Evolutionary conservation across 35 echinoderm and acorn worm species (phyloP).

Genomic region (Anneissia japonica): DNA sequence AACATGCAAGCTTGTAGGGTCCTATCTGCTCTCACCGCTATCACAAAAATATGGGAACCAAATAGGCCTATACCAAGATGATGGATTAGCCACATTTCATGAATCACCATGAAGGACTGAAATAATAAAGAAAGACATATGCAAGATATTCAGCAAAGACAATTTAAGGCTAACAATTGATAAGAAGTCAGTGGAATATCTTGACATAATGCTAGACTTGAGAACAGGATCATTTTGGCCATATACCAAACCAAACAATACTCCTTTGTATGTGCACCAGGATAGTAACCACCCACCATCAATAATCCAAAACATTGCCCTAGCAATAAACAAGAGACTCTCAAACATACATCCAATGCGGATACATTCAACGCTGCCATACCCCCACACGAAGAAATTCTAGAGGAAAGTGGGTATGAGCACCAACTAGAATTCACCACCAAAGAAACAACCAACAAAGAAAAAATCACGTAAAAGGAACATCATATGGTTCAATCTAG

Average conservation of each 20-base stretch:
- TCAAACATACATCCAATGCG: too few species aligned
- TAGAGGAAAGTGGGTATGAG: too few species aligned
- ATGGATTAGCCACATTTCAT: neutral
- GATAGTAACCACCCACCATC: slow-evolving; percentile 17
- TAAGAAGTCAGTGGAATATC: slow-evolving; percentile 17
- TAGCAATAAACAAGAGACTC: too few species aligned
- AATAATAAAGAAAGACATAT: slow-evolving; percentile 14
- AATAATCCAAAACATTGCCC: neutral
- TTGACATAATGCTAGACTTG: neutral
- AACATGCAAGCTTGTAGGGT: neutral
- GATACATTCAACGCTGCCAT: too few species aligned
- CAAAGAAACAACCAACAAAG: too few species aligned
- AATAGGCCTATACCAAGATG: slow-evolving; percentile 14
- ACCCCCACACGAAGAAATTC: too few species aligned
- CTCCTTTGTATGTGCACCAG: neutral
- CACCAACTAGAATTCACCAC: too few species aligned
- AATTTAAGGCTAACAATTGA: slow-evolving; percentile 2
- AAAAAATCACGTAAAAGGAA: too few species aligned
- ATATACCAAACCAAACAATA: slow-evolving; percentile 16
- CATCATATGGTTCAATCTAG: too few species aligned
- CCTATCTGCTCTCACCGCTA: neutral
- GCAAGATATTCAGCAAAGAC: slow-evolving; percentile 5
- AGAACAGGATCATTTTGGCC: neutral
- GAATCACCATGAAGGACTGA: neutral
- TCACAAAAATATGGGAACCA: slow-evolving; percentile 5